Percentiles rank a stretch among this genome's conserved stretches.
These are phyloP conservation scores for Seira musarum DNA, from an alignment of 2,888 invertebrate species.

Conservation along the genomic window DNA sequence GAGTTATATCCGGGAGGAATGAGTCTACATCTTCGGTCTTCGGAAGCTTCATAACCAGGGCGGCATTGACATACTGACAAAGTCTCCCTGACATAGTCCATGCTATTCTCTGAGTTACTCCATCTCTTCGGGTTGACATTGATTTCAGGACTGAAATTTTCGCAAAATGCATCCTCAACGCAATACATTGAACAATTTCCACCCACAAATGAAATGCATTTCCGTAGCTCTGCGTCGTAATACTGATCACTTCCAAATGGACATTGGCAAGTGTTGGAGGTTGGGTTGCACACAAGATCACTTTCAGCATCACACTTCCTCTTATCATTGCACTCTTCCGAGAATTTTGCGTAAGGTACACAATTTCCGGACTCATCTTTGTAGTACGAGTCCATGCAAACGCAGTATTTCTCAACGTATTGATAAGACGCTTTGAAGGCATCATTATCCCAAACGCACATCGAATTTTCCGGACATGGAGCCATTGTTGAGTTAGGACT, in stretches of 20 bases:
- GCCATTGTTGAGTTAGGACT: slow-evolving; percentile 50
- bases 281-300: slow-evolving; percentile 43
- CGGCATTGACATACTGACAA: slow-evolving; percentile 56
- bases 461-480: slow-evolving; percentile 49
- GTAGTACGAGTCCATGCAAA: slow-evolving; percentile 48
- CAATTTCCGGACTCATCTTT: slow-evolving; percentile 39
- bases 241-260: slow-evolving; percentile 49
- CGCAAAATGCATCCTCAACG: slow-evolving; percentile 52
- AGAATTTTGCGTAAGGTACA: slow-evolving; percentile 43
- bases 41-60: slow-evolving; percentile 37
- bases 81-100: slow-evolving; percentile 27
- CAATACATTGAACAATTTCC: slow-evolving; percentile 57
- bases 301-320: slow-evolving; percentile 48
- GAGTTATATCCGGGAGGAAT: slow-evolving; percentile 55
- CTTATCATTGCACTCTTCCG: slow-evolving; percentile 41
- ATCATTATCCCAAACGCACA: slow-evolving; percentile 55
- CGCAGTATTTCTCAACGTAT: slow-evolving; percentile 46
- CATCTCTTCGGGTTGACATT: slow-evolving; percentile 44
- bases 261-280: slow-evolving; percentile 41
- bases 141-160: slow-evolving; percentile 41
- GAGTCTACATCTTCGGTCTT: slow-evolving; percentile 42
- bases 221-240: slow-evolving; percentile 42
- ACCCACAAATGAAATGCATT: slow-evolving; percentile 56
- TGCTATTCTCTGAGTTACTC: slow-evolving; percentile 22
- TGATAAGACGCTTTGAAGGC: slow-evolving; percentile 44